Evolutionary conservation across 2,888 invertebrate genomes (phyloP).

Genomic region (Brachylomia viminalis): DNA sequence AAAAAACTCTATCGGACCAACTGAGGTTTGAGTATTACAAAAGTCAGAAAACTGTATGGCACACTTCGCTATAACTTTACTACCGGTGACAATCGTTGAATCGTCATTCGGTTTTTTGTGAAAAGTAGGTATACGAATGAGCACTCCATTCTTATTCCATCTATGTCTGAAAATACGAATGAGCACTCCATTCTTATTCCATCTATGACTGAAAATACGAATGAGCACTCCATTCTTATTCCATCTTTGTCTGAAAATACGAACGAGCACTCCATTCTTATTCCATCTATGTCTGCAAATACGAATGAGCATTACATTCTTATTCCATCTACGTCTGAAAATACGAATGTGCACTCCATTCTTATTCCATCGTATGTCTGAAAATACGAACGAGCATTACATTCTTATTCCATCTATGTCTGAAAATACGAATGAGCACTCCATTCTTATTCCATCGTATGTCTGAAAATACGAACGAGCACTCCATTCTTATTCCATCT

Average conservation of each 20-base stretch:
- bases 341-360: no score
- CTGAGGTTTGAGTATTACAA: no score
- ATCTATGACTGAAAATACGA: conserved; percentile 6
- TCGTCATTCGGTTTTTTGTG: no score
- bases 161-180: conserved; percentile 6
- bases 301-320: no score
- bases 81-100: not conserved
- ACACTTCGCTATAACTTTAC: not conserved
- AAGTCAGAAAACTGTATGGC: not conserved
- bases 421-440: no score
- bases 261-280: no score
- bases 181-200: conserved; percentile 13
- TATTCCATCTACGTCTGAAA: not conserved
- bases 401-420: not conserved
- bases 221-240: conserved; percentile 22
- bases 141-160: conserved; percentile 18
- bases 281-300: not conserved
- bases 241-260: conserved; percentile 1
- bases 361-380: not conserved
- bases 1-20: not conserved
- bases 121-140: not conserved
- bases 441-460: conserved; percentile 10
- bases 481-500: conserved; percentile 12
- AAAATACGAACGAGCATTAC: no score
- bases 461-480: conserved; percentile 7